A percentile compares a stretch with the other conserved stretches of the same genome.
phyloP scores from a whole-genome alignment of 23 tunicate species.

The Halocynthia aurantium region DNA sequence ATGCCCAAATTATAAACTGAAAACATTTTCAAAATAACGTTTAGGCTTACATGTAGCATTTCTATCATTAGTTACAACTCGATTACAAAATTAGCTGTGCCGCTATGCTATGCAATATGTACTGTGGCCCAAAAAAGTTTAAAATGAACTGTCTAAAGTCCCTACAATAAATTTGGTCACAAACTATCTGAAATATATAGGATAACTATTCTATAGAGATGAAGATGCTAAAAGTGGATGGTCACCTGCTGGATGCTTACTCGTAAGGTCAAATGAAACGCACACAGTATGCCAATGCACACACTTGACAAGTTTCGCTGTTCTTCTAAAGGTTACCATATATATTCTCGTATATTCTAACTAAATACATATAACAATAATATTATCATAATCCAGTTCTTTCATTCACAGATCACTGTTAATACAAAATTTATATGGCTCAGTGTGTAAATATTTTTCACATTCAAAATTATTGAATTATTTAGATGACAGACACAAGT shows the following conservation, averaged over 20 bases:
- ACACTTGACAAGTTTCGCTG: constrained; percentile 86
- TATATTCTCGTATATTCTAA: background rate
- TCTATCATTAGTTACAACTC: no score
- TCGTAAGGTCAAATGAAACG: constrained; percentile 44
- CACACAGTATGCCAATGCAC: constrained; percentile 74
- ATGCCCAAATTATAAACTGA: no score
- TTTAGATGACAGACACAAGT: constrained; percentile 69
- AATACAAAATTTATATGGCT: background rate
- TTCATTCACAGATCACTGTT: no score
- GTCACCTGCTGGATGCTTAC: constrained; percentile 69
- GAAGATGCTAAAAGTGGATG: constrained; percentile 47
- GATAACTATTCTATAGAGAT: constrained; percentile 13
- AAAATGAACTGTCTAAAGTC: no score
- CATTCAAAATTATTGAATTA: no score
- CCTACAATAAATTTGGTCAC: no score
- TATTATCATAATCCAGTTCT: no score
- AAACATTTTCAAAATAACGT: no score
- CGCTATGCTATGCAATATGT: no score
- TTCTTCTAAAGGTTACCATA: constrained; percentile 53
- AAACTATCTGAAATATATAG: background rate
- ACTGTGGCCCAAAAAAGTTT: no score
- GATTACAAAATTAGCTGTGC: no score
- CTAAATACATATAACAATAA: background rate
- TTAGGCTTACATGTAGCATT: no score
- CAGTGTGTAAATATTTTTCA: background rate